These are phyloP conservation scores for Paguma larvata DNA, from an alignment of 2,797 vertebrate genomes.

Conservation along the genomic window DNA sequence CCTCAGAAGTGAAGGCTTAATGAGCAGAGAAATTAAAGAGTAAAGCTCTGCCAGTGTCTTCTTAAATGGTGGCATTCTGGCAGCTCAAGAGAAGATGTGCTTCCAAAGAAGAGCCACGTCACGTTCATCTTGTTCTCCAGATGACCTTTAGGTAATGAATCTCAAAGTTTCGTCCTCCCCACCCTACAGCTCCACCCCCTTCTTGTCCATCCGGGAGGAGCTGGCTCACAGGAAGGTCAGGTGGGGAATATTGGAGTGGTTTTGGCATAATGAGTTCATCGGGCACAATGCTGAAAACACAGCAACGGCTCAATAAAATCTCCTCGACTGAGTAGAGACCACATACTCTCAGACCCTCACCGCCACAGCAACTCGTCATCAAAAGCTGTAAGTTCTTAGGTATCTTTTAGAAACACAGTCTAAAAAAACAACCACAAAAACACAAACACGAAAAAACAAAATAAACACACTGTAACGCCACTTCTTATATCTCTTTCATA, in stretches of 20 bases:
- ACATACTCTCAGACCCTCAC: not conserved
- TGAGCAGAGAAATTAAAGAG: constrained; percentile 87
- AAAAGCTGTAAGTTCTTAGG: not conserved
- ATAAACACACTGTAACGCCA: not conserved
- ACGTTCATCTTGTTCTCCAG: constrained; percentile 68
- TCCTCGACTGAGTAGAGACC: not conserved
- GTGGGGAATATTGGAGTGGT: not conserved
- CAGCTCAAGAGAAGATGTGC: constrained; percentile 57
- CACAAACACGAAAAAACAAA: too few relatives aligned
- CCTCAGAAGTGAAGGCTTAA: constrained; percentile 86
- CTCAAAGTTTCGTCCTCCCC: not conserved
- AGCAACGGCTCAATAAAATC: not conserved
- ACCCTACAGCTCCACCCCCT: not conserved
- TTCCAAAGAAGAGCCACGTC: constrained; percentile 46
- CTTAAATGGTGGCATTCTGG: constrained; percentile 77
- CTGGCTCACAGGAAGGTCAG: not conserved
- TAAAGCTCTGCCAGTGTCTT: constrained; percentile 81
- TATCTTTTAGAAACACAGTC: not conserved
- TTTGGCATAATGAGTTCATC: not conserved
- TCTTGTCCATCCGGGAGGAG: constrained; percentile 15
- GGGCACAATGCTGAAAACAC: not conserved
- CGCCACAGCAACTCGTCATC: too few relatives aligned
- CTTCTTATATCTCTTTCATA: not conserved
- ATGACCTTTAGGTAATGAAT: constrained; percentile 78
- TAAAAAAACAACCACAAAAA: not conserved